Conservation (phyloP, 2,113 vertebrate species). For the Sorex fumeus region DNA sequence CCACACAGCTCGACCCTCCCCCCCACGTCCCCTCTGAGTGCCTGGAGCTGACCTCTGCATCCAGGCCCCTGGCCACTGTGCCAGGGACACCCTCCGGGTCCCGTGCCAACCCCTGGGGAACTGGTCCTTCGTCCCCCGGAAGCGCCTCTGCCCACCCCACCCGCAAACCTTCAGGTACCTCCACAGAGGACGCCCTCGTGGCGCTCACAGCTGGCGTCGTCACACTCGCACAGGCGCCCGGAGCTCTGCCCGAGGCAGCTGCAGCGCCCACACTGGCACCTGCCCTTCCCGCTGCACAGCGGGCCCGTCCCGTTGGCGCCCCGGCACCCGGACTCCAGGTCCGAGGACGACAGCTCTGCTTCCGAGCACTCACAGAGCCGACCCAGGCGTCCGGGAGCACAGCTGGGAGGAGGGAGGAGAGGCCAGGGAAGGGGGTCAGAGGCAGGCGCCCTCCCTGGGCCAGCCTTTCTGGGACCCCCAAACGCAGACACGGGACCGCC, state of each 20-base stretch:
- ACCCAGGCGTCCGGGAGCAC: conserved; percentile 84
- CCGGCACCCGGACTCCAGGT: conserved; percentile 84
- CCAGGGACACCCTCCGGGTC: background rate
- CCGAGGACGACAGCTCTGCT: conserved; percentile 67
- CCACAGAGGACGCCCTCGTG: conserved; percentile 86
- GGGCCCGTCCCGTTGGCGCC: conserved; percentile 75
- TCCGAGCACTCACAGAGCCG: conserved; percentile 86
- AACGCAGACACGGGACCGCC: background rate
- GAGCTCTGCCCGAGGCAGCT: conserved; percentile 83
- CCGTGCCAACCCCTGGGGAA: background rate
- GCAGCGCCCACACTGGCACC: conserved; percentile 89
- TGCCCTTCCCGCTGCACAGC: conserved; percentile 88
- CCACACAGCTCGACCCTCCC: background rate
- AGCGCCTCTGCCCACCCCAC: background rate
- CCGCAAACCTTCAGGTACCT: conserved; percentile 80
- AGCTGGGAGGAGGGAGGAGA: conserved; percentile 80
- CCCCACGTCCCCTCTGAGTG: too few species aligned
- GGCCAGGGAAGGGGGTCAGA: background rate
- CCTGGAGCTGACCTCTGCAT: background rate
- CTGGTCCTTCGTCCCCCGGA: background rate
- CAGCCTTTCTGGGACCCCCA: background rate
- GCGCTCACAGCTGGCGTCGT: conserved; percentile 86
- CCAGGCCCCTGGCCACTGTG: too few species aligned
- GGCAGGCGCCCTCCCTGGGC: background rate
- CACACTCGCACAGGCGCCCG: conserved; percentile 87